phyloP scores from a whole-genome alignment of 2,797 vertebrate species.

The Galago senegalensis region DNA sequence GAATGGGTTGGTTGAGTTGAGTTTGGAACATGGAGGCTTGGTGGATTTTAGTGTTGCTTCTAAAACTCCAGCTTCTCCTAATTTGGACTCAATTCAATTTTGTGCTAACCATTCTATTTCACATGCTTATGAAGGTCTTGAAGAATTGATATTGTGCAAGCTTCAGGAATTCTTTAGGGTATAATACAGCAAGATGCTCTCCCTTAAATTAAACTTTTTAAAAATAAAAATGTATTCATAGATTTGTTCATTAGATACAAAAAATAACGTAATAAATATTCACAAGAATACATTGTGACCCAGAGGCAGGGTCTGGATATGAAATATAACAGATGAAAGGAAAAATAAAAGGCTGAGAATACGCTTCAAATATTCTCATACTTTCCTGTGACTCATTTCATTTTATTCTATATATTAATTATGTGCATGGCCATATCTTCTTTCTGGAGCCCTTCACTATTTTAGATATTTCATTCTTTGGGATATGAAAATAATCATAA shows the following conservation, averaged over 20 bases:
- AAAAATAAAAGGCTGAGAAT: not conserved
- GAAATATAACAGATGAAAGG: not conserved
- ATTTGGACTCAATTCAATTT: not conserved
- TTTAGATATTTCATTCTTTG: not conserved
- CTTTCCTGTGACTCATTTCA: constrained; percentile 31
- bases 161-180: not conserved
- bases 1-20: not conserved
- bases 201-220: not conserved
- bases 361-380: not conserved
- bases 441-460: not conserved
- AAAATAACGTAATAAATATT: not conserved
- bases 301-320: not conserved
- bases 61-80: not conserved
- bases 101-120: not conserved
- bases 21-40: not conserved
- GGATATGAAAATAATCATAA: constrained; percentile 36
- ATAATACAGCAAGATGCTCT: not conserved
- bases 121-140: not conserved
- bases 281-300: not conserved
- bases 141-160: not conserved
- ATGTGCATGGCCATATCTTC: not conserved
- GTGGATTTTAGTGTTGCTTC: not conserved
- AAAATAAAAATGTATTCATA: not conserved
- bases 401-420: not conserved
- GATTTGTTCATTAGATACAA: not conserved